These are phyloP conservation scores for Micrastur ruficollis DNA, from an alignment of 2,797 vertebrate genomes.

Conservation along the genomic window DNA sequence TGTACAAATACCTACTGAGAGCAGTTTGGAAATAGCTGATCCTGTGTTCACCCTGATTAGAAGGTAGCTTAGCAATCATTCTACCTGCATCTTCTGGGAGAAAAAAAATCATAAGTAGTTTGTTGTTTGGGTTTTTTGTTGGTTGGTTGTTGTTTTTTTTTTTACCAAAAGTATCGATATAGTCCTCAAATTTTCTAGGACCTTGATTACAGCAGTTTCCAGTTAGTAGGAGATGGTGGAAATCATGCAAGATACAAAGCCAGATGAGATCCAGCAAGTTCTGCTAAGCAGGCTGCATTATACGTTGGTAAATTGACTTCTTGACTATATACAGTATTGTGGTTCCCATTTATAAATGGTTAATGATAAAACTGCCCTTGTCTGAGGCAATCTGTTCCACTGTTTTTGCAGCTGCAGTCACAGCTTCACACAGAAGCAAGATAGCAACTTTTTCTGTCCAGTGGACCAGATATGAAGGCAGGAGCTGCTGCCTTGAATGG, in stretches of 20 bases:
- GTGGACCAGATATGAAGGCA: background rate
- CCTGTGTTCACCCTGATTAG: background rate
- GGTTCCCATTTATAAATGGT: background rate
- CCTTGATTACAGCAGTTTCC: background rate
- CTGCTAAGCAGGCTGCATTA: background rate
- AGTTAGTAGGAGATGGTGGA: background rate
- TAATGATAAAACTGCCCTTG: background rate
- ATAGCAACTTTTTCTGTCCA: background rate
- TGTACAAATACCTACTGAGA: background rate
- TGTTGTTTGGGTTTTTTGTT: background rate
- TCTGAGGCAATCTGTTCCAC: background rate
- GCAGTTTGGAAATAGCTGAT: background rate
- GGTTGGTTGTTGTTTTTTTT: background rate
- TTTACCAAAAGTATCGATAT: background rate
- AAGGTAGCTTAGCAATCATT: background rate
- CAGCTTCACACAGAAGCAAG: background rate
- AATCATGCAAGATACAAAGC: background rate
- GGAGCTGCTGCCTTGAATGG: background rate
- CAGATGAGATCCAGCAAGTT: background rate
- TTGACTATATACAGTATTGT: background rate
- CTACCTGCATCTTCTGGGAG: background rate
- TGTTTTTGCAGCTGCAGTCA: background rate
- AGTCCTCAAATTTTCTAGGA: background rate
- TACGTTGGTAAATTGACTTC: background rate
- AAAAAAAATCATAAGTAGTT: background rate